Conservation (phyloP, 2,888 invertebrate species). For the Oscheius sp. region DNA sequence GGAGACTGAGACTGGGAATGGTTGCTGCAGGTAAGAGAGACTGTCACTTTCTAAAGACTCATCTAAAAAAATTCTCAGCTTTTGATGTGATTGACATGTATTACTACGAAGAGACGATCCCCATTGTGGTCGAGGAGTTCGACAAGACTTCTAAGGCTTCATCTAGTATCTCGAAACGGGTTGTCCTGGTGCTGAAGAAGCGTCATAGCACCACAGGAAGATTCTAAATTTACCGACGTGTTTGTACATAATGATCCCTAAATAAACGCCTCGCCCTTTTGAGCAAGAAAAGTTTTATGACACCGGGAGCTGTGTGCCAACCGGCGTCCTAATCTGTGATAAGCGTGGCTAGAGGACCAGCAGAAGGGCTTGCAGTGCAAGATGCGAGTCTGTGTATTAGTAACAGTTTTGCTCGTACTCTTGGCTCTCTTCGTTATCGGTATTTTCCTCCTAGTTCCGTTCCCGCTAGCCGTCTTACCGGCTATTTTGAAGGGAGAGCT, state of each 20-base stretch:
- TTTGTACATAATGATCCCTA: not conserved
- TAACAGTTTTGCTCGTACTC: slow-evolving; percentile 41
- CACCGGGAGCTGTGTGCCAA: too few relatives aligned
- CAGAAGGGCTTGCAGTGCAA: slow-evolving; percentile 4
- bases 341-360: not conserved
- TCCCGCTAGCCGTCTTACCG: slow-evolving; percentile 52
- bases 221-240: too few relatives aligned
- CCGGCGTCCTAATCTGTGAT: not conserved
- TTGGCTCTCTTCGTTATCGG: slow-evolving; percentile 46
- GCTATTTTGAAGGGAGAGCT: slow-evolving; percentile 51
- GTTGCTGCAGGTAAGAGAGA: not conserved
- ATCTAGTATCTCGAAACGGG: not conserved
- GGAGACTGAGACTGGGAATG: not conserved
- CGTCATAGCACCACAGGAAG: not conserved
- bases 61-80: not conserved
- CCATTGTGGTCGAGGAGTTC: not conserved
- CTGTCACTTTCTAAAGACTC: not conserved
- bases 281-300: too few relatives aligned
- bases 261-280: not conserved
- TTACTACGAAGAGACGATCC: slow-evolving; percentile 2
- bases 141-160: not conserved
- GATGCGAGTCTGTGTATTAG: slow-evolving; percentile 36
- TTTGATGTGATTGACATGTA: slow-evolving; percentile 2
- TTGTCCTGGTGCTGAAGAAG: slow-evolving; percentile 10
- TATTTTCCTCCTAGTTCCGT: slow-evolving; percentile 51